Evolutionary conservation across 2,888 invertebrate species (phyloP).

Genomic region (Papilio demoleus): DNA sequence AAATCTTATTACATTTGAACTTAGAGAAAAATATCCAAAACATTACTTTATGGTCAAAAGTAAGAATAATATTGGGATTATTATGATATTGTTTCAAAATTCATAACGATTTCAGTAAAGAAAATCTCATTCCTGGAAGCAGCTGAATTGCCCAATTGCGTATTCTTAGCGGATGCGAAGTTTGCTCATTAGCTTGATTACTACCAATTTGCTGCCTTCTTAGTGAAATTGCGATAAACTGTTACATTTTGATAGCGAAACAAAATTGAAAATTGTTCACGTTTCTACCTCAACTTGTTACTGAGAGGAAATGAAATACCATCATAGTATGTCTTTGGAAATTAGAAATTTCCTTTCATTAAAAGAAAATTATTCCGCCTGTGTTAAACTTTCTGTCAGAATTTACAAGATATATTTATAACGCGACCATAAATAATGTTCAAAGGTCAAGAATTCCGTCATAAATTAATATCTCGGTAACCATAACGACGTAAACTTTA

Average conservation of each 20-base stretch:
- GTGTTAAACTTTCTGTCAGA: background rate
- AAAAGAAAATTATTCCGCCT: background rate
- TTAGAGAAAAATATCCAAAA: too few relatives aligned
- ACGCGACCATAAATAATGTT: background rate
- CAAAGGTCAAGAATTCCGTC: slow-evolving; percentile 7
- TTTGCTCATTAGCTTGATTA: slow-evolving; percentile 41
- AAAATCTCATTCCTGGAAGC: slow-evolving; percentile 30
- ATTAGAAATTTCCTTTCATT: background rate
- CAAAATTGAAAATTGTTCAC: slow-evolving; percentile 26
- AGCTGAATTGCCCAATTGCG: slow-evolving; percentile 38
- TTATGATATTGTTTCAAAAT: slow-evolving; percentile 10
- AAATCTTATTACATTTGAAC: too few relatives aligned
- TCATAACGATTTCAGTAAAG: slow-evolving; percentile 22
- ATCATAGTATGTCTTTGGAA: background rate
- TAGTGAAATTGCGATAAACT: slow-evolving; percentile 39
- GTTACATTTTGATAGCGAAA: slow-evolving; percentile 30
- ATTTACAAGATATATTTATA: background rate
- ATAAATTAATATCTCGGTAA: slow-evolving; percentile 13
- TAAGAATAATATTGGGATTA: background rate
- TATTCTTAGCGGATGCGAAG: slow-evolving; percentile 41
- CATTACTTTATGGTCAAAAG: background rate
- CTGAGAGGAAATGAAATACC: background rate
- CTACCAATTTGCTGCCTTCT: slow-evolving; percentile 40
- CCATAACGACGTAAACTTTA: slow-evolving; percentile 23
- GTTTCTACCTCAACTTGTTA: background rate